Base-by-base conservation (phyloP, 2,797 vertebrate genomes). In the Ptychobarbus kaznakovi region DNA sequence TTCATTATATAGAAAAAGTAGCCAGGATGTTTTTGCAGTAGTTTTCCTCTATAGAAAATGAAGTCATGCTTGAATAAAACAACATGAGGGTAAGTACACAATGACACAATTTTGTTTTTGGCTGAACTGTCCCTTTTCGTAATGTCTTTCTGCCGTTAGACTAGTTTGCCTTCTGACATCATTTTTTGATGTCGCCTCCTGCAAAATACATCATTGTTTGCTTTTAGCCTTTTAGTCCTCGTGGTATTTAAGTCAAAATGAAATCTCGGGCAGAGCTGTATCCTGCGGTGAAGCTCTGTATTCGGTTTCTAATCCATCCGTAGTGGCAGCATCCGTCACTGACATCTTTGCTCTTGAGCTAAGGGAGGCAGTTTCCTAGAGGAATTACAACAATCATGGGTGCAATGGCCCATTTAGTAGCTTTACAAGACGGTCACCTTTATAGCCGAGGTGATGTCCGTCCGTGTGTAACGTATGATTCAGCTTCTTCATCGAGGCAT, bases 381-480 rank as follows among this genome's bases (percentile, higher is more conserved):
- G 63, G 73, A 84, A 84, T 77, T 49, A 56, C 12, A 66, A 77
- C 63, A 84, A 78, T 84, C 18, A 77, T 16, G 63, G 74, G n/a
- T 3, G 38, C 46, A 77, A 66, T 69, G 82, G 82, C 78, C 82
- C 82, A 69, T 84, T 84, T 58, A 69, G 74, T 69, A 53, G 73
- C 73, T 83, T 76, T 83, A 78, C 74, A 78, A 77, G 61, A 44
- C 35, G n/a, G 61, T 78, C 82, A 84, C 63, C 74, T 84, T 69
- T 84, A 69, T 42, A 78, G 46, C 49, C 4, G 25, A 11, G 63
- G 20, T 63, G 69, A 82, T 74, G 70, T 66, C 73, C 35, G 15
- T 58, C 79, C 16, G 53, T 49, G 49, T 76, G 73, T 77, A 61
- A 25, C n/a, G 38, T 51, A 28, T n/a, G 53, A n/a, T 79, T 82